Percentiles rank a stretch among this genome's conserved stretches.
phyloP scores from a whole-genome alignment of 2,888 invertebrate species.

The Gibbula magus region DNA sequence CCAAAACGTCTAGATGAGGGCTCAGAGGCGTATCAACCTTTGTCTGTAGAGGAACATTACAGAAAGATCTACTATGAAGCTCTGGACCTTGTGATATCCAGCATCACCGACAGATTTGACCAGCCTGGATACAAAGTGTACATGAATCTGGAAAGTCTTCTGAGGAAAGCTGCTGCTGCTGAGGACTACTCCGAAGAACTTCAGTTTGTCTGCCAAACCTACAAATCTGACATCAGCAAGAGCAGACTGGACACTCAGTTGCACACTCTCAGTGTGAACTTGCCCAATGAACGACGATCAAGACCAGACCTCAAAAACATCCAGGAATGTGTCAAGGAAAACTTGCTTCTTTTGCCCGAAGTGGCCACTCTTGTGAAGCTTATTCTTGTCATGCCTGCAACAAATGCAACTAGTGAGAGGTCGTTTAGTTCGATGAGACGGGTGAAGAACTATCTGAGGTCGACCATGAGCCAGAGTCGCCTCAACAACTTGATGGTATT shows the following conservation, averaged over 20 bases:
- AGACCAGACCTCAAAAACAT: too few species aligned
- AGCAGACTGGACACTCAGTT: background rate
- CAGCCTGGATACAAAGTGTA: slow-evolving; percentile 21
- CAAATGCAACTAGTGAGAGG: background rate
- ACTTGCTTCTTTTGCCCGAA: too few species aligned
- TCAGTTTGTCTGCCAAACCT: background rate
- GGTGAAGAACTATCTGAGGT: background rate
- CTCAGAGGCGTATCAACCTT: background rate
- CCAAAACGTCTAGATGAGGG: background rate
- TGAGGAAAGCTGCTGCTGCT: background rate
- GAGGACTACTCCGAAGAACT: background rate
- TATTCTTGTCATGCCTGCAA: background rate
- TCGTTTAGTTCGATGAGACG: background rate
- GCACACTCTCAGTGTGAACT: background rate
- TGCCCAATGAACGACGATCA: background rate
- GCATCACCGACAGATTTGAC: slow-evolving; percentile 10
- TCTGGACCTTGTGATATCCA: too few species aligned
- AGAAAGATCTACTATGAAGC: background rate
- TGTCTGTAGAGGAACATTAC: background rate
- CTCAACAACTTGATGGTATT: background rate
- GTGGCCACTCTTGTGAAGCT: too few species aligned
- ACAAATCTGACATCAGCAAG: background rate
- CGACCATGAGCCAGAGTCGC: background rate
- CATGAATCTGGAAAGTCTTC: slow-evolving; percentile 6
- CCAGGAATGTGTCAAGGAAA: too few species aligned